A percentile compares a stretch with the other conserved stretches of the same genome.
phyloP scores from a whole-genome alignment of 2,797 vertebrate genomes.

The Picus viridis region DNA sequence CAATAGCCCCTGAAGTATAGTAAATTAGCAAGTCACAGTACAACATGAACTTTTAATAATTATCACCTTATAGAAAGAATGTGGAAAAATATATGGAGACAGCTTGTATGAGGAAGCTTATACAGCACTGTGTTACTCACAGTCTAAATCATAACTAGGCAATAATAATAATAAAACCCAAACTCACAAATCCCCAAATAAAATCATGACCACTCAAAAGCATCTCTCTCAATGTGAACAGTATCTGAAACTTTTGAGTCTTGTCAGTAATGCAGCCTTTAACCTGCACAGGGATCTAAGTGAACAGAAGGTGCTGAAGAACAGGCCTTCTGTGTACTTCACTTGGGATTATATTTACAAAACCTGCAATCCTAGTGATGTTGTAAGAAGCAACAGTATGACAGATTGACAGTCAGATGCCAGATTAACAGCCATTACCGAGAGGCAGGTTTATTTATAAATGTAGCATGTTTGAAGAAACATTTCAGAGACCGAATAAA shows the following conservation, averaged over 20 bases:
- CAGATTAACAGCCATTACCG: neutral
- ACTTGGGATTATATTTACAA: neutral
- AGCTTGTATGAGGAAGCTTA: neutral
- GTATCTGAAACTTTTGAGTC: neutral
- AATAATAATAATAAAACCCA: neutral
- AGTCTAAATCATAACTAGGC: neutral
- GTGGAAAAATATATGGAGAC: neutral
- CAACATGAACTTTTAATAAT: neutral
- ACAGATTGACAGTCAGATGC: neutral
- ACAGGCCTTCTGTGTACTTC: neutral
- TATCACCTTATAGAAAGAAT: neutral
- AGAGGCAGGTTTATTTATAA: neutral
- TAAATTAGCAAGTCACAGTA: neutral
- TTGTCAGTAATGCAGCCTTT: neutral
- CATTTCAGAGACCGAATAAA: neutral
- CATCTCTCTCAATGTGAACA: neutral
- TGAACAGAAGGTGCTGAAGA: rapidly evolving
- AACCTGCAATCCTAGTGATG: neutral
- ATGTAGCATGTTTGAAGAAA: neutral
- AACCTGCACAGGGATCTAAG: neutral
- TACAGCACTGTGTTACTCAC: neutral
- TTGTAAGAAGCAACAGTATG: neutral
- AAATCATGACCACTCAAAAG: neutral
- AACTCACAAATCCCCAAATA: neutral
- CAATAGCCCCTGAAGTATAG: neutral